phyloP scores from a whole-genome alignment of 2,797 vertebrate genomes.

The Anomalospiza imberbis region DNA sequence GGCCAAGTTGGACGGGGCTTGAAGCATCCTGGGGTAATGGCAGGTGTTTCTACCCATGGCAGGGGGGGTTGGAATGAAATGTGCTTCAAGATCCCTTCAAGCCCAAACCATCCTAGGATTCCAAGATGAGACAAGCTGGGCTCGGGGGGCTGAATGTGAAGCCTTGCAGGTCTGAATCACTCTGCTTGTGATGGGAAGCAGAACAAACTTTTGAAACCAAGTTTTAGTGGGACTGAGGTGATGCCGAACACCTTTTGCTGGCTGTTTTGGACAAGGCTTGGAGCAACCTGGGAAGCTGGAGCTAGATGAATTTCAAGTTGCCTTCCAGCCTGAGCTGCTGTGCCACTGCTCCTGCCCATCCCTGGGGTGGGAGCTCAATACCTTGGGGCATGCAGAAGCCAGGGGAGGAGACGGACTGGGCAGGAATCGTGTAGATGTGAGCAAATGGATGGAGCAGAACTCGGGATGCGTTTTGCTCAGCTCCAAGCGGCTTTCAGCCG shows the following conservation, averaged over 20 bases:
- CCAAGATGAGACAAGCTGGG: not conserved
- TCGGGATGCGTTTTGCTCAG: rapidly evolving
- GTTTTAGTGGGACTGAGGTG: not conserved
- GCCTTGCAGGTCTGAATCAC: not conserved
- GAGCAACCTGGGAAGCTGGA: not conserved
- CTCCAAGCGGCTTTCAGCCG: rapidly evolving
- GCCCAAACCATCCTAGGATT: rapidly evolving
- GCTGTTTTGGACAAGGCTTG: rapidly evolving
- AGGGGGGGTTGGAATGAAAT: not conserved
- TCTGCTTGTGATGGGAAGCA: not conserved
- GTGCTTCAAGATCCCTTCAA: not conserved
- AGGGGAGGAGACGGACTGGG: not conserved
- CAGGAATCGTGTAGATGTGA: rapidly evolving
- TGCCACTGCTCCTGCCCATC: not conserved
- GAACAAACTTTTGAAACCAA: not conserved
- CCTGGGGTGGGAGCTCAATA: too few species aligned
- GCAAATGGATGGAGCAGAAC: not conserved
- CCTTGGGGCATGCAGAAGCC: not conserved
- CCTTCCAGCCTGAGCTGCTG: not conserved
- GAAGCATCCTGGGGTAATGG: rapidly evolving
- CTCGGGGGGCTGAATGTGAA: rapidly evolving
- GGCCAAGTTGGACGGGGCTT: rapidly evolving
- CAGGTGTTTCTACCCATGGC: rapidly evolving
- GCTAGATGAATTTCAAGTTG: not conserved
- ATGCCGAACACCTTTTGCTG: not conserved